Conservation (phyloP, 1,140 invertebrate genomes). For the Brachionus plicatilis region DNA sequence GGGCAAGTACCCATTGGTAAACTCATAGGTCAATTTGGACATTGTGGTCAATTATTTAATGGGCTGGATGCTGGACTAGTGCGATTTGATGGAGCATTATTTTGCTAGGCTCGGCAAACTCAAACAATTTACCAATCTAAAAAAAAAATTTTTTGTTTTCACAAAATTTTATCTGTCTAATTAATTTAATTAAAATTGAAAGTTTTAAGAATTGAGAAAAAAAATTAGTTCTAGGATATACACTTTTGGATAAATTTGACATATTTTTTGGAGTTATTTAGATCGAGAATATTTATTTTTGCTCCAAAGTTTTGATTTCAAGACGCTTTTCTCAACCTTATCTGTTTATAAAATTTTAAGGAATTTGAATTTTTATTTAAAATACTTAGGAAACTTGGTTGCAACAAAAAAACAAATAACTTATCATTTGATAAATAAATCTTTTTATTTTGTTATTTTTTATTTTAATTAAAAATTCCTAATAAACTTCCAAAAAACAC, state of each 20-base stretch:
- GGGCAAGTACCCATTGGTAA: not conserved
- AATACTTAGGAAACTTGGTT: not conserved
- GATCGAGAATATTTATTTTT: not conserved
- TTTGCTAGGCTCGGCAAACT: not conserved
- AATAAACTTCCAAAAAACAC: no score
- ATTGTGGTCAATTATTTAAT: not conserved
- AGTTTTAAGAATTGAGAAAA: not conserved
- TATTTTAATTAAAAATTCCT: no score
- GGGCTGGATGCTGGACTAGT: not conserved
- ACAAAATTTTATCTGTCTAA: not conserved
- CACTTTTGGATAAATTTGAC: not conserved
- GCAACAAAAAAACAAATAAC: no score
- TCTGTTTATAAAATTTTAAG: not conserved
- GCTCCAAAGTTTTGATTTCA: not conserved
- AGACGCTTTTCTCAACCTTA: not conserved
- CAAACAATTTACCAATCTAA: not conserved
- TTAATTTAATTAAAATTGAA: not conserved
- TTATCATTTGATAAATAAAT: no score
- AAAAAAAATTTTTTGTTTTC: not conserved
- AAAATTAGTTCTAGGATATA: not conserved
- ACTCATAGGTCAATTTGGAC: conserved; percentile 15
- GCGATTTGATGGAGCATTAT: not conserved
- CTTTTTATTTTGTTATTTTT: no score
- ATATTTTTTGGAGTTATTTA: not conserved
- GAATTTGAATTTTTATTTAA: not conserved